phyloP scores from a whole-genome alignment of 2,797 vertebrate genomes.

The Antrozous pallidus region DNA sequence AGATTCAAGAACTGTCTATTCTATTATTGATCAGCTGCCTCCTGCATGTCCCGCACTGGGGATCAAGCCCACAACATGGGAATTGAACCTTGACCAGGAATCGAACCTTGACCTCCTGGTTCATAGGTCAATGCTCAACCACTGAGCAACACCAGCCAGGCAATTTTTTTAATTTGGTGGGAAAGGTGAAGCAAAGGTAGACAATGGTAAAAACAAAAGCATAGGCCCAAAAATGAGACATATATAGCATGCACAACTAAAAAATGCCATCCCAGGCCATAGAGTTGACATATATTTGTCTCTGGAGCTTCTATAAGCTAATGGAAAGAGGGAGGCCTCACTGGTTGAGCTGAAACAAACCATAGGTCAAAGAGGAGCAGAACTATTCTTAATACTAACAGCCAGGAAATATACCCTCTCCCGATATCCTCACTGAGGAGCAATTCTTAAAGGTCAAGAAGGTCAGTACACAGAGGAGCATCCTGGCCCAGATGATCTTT shows the following conservation, averaged over 20 bases:
- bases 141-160: too few species aligned
- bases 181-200: not conserved
- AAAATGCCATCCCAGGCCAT: not conserved
- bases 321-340: not conserved
- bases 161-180: not conserved
- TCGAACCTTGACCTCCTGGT: too few species aligned
- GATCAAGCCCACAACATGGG: too few species aligned
- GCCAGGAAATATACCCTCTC: too few species aligned
- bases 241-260: not conserved
- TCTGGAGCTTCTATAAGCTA: not conserved
- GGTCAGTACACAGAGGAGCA: not conserved
- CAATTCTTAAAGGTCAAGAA: not conserved
- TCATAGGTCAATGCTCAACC: too few species aligned
- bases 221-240: not conserved
- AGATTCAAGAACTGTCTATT: too few species aligned
- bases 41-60: too few species aligned
- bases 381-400: not conserved
- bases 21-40: too few species aligned
- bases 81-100: too few species aligned
- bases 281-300: not conserved
- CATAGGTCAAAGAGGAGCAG: not conserved
- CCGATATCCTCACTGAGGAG: not conserved
- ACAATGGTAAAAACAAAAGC: not conserved
- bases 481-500: not conserved
- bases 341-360: not conserved